Evolutionary conservation across 2,113 vertebrate species (phyloP).

Genomic region (Oophaga pumilio): DNA sequence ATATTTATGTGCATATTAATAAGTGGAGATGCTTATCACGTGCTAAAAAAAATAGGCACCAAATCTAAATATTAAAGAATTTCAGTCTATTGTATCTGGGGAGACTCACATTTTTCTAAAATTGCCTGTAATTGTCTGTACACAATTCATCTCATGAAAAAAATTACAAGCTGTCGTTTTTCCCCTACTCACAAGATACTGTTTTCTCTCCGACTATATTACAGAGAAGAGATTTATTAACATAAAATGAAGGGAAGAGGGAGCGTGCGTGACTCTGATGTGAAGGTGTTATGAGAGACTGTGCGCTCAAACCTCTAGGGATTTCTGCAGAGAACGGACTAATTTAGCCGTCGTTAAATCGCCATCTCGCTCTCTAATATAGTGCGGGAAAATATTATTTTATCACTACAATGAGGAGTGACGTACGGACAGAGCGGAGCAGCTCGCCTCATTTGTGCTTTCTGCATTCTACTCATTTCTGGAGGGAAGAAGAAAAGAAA

Average conservation of each 20-base stretch:
- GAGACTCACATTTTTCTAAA: slow-evolving; percentile 44
- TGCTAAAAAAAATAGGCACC: background rate
- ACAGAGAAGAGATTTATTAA: slow-evolving; percentile 54
- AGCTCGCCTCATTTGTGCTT: slow-evolving; percentile 3
- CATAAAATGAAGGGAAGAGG: slow-evolving; percentile 49
- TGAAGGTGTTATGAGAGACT: slow-evolving; percentile 39
- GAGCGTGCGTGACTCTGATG: background rate
- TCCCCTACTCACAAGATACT: slow-evolving; percentile 20
- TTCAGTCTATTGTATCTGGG: slow-evolving; percentile 28
- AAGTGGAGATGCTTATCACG: background rate
- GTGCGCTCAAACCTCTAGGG: slow-evolving; percentile 15
- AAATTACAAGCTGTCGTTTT: slow-evolving; percentile 55
- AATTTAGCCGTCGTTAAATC: slow-evolving; percentile 50
- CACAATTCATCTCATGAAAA: slow-evolving; percentile 54
- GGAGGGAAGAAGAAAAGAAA: background rate
- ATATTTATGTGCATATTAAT: slow-evolving; percentile 5
- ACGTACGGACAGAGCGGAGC: background rate
- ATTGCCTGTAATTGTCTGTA: slow-evolving; percentile 55
- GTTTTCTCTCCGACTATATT: slow-evolving; percentile 37
- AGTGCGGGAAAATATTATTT: slow-evolving; percentile 48
- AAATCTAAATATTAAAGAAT: slow-evolving; percentile 45
- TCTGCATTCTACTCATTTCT: background rate
- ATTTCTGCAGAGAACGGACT: slow-evolving; percentile 41
- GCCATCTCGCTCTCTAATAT: slow-evolving; percentile 42
- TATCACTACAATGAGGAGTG: slow-evolving; percentile 41